Base-by-base conservation (phyloP, 2,797 vertebrate species). In the Galaxias olidus region DNA sequence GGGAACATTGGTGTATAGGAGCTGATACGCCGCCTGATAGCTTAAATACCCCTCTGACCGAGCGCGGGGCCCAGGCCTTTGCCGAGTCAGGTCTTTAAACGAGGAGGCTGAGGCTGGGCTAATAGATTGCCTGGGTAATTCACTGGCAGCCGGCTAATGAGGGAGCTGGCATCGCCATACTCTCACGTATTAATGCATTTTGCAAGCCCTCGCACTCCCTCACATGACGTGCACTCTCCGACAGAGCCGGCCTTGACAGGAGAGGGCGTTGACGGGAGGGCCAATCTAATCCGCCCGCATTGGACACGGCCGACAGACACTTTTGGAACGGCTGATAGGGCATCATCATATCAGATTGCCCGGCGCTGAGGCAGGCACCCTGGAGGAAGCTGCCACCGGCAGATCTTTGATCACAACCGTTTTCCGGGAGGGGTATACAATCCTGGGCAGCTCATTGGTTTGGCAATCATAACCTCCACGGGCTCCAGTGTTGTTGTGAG, bases 91-190 rank as follows among this genome's bases (percentile, higher is more conserved):
- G 65, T 43, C 50, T 81, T 63, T 63, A 54, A 63, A 59, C n/a
- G 63, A 74, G 15, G 65, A 56, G 13, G 17, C 17, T 17, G 46
- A 6, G 13, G 10, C 17, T 45, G 50, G 61, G 67, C 63, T 79
- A 80, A 80, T 71, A 75, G 76, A 70, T 66, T 61, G 42, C 47
- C 67, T 51, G 61, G 54, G 74, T 75, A 79, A 84, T 78, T 83
- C 70, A 70, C 30, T 80, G 75, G 75, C 66, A 68, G 77, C 78
- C 78, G 58, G 78, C 69, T 78, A 85, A 87, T 86, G 77, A 82
- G 69, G 77, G 65, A 81, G 68, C 82, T 77, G 77, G 60, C 66
- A 71, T 70, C 57, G 64, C 53, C 54, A 64, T 59, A 43, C 9
- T 52, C n/a, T 18, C 43, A 45, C 52, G 75, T 68, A 65, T 63